Conservation (phyloP, 2,888 invertebrate species). For the Aleiodes alternator region DNA sequence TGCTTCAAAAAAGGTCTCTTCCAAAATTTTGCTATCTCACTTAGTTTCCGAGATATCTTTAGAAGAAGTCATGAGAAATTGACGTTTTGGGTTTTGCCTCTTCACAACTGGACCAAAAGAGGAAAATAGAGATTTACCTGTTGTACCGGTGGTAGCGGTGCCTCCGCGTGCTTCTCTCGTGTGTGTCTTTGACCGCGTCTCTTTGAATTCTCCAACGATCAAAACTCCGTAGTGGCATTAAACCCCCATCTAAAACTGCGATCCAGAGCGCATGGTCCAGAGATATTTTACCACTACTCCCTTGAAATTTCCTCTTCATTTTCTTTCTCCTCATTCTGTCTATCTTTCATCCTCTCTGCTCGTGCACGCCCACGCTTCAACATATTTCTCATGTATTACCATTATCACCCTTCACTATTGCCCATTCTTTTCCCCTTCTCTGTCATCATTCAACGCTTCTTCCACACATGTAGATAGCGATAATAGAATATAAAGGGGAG, state of each 20-base stretch:
- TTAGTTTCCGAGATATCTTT: no score
- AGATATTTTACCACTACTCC: slow-evolving; percentile 51
- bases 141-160: not conserved
- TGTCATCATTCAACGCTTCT: slow-evolving; percentile 1
- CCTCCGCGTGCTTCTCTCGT: not conserved
- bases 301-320: slow-evolving; percentile 35
- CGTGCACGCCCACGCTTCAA: slow-evolving; percentile 45
- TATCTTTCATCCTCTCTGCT: slow-evolving; percentile 49
- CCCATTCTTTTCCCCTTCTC: slow-evolving; percentile 20
- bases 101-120: no score
- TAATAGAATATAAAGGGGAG: not conserved
- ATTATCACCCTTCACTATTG: slow-evolving; percentile 52
- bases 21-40: not conserved
- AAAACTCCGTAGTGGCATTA: not conserved
- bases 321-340: slow-evolving; percentile 50
- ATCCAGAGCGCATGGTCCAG: slow-evolving; percentile 63
- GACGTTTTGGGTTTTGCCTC: no score
- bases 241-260: not conserved
- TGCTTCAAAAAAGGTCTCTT: not conserved
- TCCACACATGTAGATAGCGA: not conserved
- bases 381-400: slow-evolving; percentile 51
- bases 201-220: slow-evolving; percentile 9
- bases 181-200: slow-evolving; percentile 22
- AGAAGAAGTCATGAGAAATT: no score
- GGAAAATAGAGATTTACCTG: not conserved